A percentile compares a stretch with the other conserved stretches of the same genome.
These are phyloP conservation scores for Tragelaphus buxtoni DNA, from an alignment of 2,113 vertebrate genomes.

Conservation along the genomic window DNA sequence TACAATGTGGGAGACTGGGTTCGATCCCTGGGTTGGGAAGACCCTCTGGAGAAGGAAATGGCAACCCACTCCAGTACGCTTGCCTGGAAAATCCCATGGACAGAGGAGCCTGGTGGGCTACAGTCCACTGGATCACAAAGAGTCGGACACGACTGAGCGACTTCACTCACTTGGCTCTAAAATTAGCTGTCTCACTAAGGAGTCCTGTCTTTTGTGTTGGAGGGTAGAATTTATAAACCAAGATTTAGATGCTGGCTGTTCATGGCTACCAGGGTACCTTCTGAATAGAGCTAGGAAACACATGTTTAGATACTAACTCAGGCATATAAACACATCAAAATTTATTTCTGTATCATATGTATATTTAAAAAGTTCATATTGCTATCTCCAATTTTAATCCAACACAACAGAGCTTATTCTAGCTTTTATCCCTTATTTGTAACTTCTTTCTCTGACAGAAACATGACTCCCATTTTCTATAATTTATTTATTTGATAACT, in stretches of 20 bases:
- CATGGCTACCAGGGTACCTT: neutral
- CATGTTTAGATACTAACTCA: neutral
- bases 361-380: neutral
- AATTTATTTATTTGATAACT: neutral
- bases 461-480: neutral
- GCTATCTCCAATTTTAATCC: neutral
- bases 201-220: neutral
- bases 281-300: neutral
- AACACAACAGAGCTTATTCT: neutral
- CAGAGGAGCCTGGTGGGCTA: no score
- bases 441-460: neutral
- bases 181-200: neutral
- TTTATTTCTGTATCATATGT: neutral
- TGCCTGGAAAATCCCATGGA: no score
- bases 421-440: neutral
- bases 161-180: neutral
- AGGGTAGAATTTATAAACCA: neutral
- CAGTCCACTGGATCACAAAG: no score
- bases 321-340: neutral
- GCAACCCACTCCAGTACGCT: no score
- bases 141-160: no score
- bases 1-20: no score
- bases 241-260: neutral
- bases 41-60: no score
- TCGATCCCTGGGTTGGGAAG: no score